Percentiles rank a stretch among this genome's conserved stretches.
Evolutionary conservation across 2,113 vertebrate species (phyloP).

Genomic region (Triplophysa rosa): DNA sequence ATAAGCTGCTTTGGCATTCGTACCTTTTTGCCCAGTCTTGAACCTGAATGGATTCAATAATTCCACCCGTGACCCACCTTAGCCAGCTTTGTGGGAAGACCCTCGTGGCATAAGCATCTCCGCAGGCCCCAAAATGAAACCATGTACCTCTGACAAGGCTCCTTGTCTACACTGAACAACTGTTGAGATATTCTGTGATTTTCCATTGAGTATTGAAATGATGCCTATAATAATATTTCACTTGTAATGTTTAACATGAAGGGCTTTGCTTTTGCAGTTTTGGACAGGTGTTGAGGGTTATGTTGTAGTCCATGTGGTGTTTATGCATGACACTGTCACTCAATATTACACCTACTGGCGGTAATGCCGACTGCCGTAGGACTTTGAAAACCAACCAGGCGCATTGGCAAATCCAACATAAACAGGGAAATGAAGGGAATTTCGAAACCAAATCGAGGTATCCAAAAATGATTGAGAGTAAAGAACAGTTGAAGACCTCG

Average conservation of each 20-base stretch:
- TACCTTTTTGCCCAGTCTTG: slow-evolving; percentile 2
- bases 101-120: neutral
- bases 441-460: neutral
- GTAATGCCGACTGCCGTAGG: slow-evolving; percentile 20
- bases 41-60: slow-evolving; percentile 20
- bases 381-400: slow-evolving; percentile 24
- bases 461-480: neutral
- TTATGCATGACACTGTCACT: slow-evolving; percentile 26
- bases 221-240: slow-evolving; percentile 22
- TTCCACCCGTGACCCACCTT: no score
- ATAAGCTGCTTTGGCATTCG: slow-evolving; percentile 2
- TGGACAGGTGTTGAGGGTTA: slow-evolving; percentile 6
- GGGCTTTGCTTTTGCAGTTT: slow-evolving; percentile 16
- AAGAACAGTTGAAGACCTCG: slow-evolving; percentile 12
- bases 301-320: slow-evolving; percentile 13
- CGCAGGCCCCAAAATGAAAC: slow-evolving; percentile 9
- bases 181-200: neutral
- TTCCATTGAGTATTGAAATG: slow-evolving; percentile 16
- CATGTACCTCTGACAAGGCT: neutral
- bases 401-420: slow-evolving; percentile 22
- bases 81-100: slow-evolving; percentile 8
- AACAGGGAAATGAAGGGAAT: slow-evolving; percentile 14
- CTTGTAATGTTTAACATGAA: slow-evolving; percentile 26
- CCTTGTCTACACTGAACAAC: slow-evolving; percentile 1
- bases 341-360: slow-evolving; percentile 32